These are phyloP conservation scores for Chromobotia macracanthus DNA, from an alignment of 2,797 vertebrate species.

Conservation along the genomic window DNA sequence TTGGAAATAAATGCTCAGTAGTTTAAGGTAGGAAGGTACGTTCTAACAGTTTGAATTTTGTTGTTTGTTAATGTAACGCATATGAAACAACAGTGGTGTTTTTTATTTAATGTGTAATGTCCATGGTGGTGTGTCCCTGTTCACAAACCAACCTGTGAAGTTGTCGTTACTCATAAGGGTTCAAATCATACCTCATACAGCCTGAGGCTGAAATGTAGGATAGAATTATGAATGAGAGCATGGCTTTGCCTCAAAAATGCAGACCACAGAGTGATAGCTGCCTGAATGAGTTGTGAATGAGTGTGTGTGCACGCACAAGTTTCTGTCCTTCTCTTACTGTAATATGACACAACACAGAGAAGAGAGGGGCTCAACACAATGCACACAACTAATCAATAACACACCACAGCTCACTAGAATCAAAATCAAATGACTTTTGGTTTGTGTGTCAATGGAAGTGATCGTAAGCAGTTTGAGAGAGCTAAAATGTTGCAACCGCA, in stretches of 20 bases:
- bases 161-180: background rate
- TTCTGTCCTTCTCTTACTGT: slow-evolving; percentile 20
- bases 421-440: slow-evolving; percentile 28
- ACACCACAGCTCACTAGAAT: slow-evolving; percentile 29
- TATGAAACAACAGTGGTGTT: too few species aligned
- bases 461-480: background rate
- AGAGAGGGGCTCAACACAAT: background rate
- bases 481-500: slow-evolving; percentile 15
- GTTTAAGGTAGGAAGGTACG: too few species aligned
- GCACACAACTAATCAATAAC: slow-evolving; percentile 42
- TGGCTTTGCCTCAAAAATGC: background rate
- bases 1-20: too few species aligned
- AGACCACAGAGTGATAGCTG: slow-evolving; percentile 35
- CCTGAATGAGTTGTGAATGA: slow-evolving; percentile 32
- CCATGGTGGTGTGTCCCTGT: too few species aligned
- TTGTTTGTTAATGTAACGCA: too few species aligned
- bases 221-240: background rate
- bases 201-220: background rate
- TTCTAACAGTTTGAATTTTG: too few species aligned
- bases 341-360: slow-evolving; percentile 22
- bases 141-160: background rate
- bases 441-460: slow-evolving; percentile 4
- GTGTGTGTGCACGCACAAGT: background rate
- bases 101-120: too few species aligned
- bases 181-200: background rate